These are phyloP conservation scores for Polypterus bichir DNA, from an alignment of 2,113 vertebrate genomes.

Conservation along the genomic window DNA sequence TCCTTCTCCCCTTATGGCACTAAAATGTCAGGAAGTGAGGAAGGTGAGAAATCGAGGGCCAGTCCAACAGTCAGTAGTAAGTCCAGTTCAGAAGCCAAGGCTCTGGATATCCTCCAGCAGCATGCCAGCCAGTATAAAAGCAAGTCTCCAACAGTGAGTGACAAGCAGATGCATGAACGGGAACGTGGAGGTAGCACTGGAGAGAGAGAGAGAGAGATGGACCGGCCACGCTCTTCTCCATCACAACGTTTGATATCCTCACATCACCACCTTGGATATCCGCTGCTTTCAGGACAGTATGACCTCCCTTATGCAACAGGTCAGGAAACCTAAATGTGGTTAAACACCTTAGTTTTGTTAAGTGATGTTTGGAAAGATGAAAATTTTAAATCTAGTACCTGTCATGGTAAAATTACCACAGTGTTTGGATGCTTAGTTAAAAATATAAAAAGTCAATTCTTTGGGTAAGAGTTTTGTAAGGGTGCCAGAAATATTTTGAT, in stretches of 20 bases:
- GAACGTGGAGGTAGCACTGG: slow-evolving; percentile 50
- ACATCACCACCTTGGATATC: slow-evolving; percentile 89
- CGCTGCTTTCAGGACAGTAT: slow-evolving; percentile 84
- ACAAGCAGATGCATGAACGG: slow-evolving; percentile 71
- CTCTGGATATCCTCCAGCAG: slow-evolving; percentile 93
- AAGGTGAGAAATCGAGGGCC: slow-evolving; percentile 81
- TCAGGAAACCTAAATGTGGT: slow-evolving; percentile 27
- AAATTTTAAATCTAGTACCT: too few relatives aligned
- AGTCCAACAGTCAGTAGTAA: slow-evolving; percentile 85
- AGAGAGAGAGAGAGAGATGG: slow-evolving; percentile 58
- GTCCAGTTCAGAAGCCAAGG: slow-evolving; percentile 83
- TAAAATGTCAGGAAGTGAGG: slow-evolving; percentile 73
- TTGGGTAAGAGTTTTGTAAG: too few relatives aligned
- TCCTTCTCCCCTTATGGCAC: slow-evolving; percentile 86
- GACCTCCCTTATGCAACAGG: slow-evolving; percentile 92
- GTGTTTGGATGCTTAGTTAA: too few relatives aligned
- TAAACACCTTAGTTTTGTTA: neutral
- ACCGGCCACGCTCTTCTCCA: slow-evolving; percentile 87
- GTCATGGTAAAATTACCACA: too few relatives aligned
- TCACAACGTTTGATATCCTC: slow-evolving; percentile 91
- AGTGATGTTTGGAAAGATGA: neutral
- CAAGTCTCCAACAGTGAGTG: slow-evolving; percentile 91
- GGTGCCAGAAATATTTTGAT: too few relatives aligned
- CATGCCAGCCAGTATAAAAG: slow-evolving; percentile 98
- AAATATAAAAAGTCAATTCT: too few relatives aligned